A percentile compares a stretch with the other conserved stretches of the same genome.
Evolutionary conservation across 2,888 invertebrate genomes (phyloP).

Genomic region (Mimachlamys varia): DNA sequence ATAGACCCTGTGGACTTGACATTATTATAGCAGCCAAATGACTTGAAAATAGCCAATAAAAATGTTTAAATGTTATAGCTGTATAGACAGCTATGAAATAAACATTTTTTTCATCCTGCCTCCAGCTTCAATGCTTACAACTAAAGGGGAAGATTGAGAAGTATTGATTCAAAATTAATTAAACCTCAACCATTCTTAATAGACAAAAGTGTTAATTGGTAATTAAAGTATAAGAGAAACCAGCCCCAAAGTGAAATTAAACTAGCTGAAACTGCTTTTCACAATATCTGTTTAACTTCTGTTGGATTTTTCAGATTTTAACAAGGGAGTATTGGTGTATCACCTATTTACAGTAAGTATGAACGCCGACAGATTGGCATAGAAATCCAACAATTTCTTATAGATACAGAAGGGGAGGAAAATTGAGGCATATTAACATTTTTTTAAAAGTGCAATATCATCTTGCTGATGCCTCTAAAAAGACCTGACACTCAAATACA

Average conservation of each 20-base stretch:
- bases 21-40: too few relatives aligned
- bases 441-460: neutral
- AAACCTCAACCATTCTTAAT: neutral
- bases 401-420: neutral
- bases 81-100: neutral
- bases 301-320: neutral
- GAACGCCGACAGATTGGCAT: neutral
- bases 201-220: neutral
- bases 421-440: neutral
- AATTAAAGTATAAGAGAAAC: neutral
- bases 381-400: neutral
- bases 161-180: slow-evolving; percentile 12
- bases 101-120: neutral
- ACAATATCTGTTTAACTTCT: neutral
- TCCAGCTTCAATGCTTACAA: neutral
- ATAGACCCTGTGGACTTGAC: too few relatives aligned
- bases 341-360: neutral
- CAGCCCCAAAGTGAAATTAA: neutral
- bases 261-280: slow-evolving; percentile 9
- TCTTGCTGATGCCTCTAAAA: neutral
- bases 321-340: neutral
- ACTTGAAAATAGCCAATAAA: neutral
- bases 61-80: neutral
- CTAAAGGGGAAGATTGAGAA: neutral
- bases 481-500: neutral